These are phyloP conservation scores for Leucoma salicis DNA, from an alignment of 2,888 invertebrate species.

Conservation along the genomic window DNA sequence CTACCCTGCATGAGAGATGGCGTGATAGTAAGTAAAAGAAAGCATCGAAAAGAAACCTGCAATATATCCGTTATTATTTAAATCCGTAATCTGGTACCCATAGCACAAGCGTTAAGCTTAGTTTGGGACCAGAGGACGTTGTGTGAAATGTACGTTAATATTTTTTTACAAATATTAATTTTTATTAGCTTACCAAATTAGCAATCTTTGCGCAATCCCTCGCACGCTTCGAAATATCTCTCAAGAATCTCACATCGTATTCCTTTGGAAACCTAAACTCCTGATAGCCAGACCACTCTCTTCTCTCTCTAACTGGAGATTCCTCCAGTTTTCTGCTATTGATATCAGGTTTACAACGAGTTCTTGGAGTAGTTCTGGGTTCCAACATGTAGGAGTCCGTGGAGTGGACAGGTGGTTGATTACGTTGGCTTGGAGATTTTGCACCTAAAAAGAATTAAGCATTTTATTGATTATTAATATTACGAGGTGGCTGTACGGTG, in stretches of 20 bases:
- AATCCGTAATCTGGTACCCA: too few relatives aligned
- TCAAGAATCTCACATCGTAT: slow-evolving; percentile 38
- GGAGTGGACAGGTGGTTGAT: not conserved
- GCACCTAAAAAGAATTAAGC: not conserved
- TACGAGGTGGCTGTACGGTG: too few relatives aligned
- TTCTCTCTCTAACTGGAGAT: not conserved
- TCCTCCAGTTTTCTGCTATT: not conserved
- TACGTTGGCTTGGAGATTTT: not conserved
- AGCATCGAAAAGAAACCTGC: too few relatives aligned
- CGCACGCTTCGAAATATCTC: slow-evolving; percentile 33
- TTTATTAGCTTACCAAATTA: slow-evolving; percentile 33
- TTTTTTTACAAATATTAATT: too few relatives aligned
- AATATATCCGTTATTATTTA: too few relatives aligned
- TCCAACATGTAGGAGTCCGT: not conserved
- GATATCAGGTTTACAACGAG: not conserved
- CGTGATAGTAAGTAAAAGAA: too few relatives aligned
- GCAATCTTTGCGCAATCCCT: slow-evolving; percentile 28
- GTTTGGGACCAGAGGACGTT: too few relatives aligned
- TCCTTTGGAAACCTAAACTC: not conserved
- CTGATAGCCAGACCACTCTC: not conserved
- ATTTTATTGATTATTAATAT: too few relatives aligned
- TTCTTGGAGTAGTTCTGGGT: not conserved
- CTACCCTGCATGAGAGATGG: too few relatives aligned
- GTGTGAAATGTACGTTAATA: too few relatives aligned
- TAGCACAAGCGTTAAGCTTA: too few relatives aligned